Evolutionary conservation across 2,888 invertebrate genomes (phyloP), one percentile per base, ranked within the genome.

Genomic region (Dusona sp.): DNA sequence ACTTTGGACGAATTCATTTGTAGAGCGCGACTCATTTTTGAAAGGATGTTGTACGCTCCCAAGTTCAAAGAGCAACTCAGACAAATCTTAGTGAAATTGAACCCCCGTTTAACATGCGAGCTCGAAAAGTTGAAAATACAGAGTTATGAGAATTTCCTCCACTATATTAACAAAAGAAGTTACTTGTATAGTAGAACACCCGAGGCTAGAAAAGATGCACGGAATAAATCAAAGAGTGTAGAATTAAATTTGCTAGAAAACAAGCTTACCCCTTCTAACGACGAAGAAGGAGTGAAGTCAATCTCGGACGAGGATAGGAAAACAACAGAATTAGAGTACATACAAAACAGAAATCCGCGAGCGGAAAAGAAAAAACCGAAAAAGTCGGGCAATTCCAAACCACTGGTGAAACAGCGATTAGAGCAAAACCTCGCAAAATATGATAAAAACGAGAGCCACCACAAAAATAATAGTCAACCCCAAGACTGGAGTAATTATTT

Each of bases 1-100:
- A 79, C 79, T 7, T 57, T 86, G 29, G 84, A 86, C 2, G 82
- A 88, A 72, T 87, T 83, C 9, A 82, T 86, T 9, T 82, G 74
- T 45, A 79, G 82, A 38, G 86, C 84, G 0, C 81, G 87, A n/a
- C 36, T 88, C 8, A 68, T 87, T 22, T 84, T 85, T 25, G 84
- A 87, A 29, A 79, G 79, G 45, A 84, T 87, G 83, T 48, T 45
- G 19, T 38, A 68, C 4, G 82, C 84, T 0, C 84, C 85, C 11
- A 19, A 22, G 1, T 86, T 86, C 51, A 57, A 61, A 72, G 64
- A 83, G 65, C 87, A 86, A 38, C 65, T 87, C 0, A 67, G 48
- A 9, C 85, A 87, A 51, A 86, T 87, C 11, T 13, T 84, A 1
- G 57, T 68, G 1, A 87, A 87, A 65, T 86, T 81, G n/a, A 87